phyloP scores from a whole-genome alignment of 2,888 invertebrate genomes.

The Heliconius hortense region DNA sequence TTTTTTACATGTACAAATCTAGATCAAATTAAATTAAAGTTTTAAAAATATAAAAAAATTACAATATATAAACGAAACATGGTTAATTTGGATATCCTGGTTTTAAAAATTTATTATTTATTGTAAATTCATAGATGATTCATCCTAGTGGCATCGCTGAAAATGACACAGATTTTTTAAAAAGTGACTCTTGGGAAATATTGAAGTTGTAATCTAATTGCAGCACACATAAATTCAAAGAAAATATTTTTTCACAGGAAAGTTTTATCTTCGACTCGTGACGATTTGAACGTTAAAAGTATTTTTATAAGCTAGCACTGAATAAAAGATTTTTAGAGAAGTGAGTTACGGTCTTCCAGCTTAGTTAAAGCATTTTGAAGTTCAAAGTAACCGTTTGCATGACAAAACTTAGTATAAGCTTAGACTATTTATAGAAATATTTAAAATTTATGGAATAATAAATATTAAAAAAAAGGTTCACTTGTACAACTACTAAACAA shows the following conservation, averaged over 20 bases:
- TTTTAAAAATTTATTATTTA: not conserved
- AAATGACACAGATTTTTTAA: too few species aligned
- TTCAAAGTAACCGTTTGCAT: conserved; percentile 32
- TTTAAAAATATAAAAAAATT: too few species aligned
- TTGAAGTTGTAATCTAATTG: not conserved
- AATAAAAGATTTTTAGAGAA: conserved; percentile 33
- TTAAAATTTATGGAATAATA: conserved; percentile 20
- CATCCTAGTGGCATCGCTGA: not conserved
- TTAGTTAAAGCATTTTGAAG: conserved; percentile 28
- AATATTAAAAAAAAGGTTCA: not conserved
- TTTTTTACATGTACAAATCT: too few species aligned
- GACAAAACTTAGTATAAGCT: conserved; percentile 18
- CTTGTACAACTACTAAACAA: not conserved
- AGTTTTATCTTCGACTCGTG: conserved; percentile 4
- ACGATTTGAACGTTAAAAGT: conserved; percentile 27
- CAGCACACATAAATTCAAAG: not conserved
- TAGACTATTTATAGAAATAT: conserved; percentile 17
- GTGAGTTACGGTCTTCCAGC: conserved; percentile 24
- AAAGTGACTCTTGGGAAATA: not conserved
- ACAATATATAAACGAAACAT: too few species aligned
- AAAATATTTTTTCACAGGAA: not conserved
- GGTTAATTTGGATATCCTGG: too few species aligned
- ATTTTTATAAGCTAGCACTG: conserved; percentile 23
- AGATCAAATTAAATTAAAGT: too few species aligned
- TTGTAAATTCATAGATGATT: not conserved